Conservation (phyloP, 1,140 invertebrate species). For the Drosophila sturtevanti region DNA sequence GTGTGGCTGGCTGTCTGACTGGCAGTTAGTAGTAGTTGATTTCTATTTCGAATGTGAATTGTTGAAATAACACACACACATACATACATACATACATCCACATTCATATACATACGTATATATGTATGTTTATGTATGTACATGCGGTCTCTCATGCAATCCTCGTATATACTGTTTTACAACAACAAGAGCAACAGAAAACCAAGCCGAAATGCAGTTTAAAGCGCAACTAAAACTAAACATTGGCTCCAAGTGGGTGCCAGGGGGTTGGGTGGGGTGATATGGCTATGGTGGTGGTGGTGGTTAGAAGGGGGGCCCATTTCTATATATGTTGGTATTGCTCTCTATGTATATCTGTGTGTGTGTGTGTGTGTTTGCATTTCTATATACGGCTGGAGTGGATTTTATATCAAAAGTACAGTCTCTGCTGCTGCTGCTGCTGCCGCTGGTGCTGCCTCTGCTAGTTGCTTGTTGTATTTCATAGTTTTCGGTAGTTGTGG, state of each 20-base stretch:
- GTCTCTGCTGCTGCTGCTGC: slow-evolving; percentile 51
- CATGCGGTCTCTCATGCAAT: slow-evolving; percentile 21
- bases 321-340: slow-evolving; percentile 35
- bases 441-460: slow-evolving; percentile 18
- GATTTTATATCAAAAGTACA: slow-evolving; percentile 78
- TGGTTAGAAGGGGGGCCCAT: slow-evolving; percentile 16
- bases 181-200: slow-evolving; percentile 44
- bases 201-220: slow-evolving; percentile 71
- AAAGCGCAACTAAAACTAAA: slow-evolving; percentile 81
- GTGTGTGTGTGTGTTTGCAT: slow-evolving; percentile 49
- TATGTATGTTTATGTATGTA: neutral
- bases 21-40: slow-evolving; percentile 14
- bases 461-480: slow-evolving; percentile 61
- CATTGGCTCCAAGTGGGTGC: slow-evolving; percentile 55
- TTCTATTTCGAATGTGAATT: slow-evolving; percentile 46
- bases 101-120: neutral
- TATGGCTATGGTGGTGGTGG: slow-evolving; percentile 7
- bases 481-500: slow-evolving; percentile 41
- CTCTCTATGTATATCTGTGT: slow-evolving; percentile 17
- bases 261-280: slow-evolving; percentile 2
- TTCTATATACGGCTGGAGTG: slow-evolving; percentile 66
- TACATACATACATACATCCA: slow-evolving; percentile 11
- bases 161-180: slow-evolving; percentile 60
- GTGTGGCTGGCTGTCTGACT: neutral
- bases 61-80: slow-evolving; percentile 44